phyloP scores from a whole-genome alignment of 1,140 invertebrate species.

The Vollenhovia emeryi region DNA sequence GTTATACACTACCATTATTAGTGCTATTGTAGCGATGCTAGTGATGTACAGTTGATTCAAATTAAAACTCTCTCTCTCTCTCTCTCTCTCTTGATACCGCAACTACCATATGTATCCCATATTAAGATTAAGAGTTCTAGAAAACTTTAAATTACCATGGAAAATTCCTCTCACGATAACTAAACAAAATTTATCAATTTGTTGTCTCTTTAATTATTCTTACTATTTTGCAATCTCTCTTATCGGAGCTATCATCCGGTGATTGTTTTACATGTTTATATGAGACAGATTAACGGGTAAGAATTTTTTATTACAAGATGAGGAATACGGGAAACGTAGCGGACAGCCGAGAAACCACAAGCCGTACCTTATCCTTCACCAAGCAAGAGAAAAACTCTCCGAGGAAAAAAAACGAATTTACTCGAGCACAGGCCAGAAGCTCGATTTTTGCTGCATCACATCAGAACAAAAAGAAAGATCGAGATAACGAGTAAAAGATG shows the following conservation, averaged over 20 bases:
- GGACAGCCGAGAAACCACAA: neutral
- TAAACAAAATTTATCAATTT: neutral
- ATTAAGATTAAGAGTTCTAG: neutral
- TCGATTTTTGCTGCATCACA: constrained; percentile 43
- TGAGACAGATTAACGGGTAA: neutral
- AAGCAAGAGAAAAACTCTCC: neutral
- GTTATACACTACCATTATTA: neutral
- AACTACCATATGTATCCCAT: neutral
- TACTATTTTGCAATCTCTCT: neutral
- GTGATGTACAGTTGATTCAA: neutral
- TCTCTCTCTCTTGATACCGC: no score
- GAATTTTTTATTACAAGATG: constrained; percentile 24
- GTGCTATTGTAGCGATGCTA: neutral
- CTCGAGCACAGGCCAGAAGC: constrained; percentile 5
- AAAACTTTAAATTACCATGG: neutral
- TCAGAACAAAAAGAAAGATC: neutral
- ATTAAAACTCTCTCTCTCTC: no score
- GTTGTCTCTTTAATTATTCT: neutral
- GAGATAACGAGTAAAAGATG: constrained; percentile 27
- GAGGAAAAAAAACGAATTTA: constrained; percentile 9
- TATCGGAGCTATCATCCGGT: neutral
- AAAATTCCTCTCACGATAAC: neutral
- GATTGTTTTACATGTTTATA: neutral
- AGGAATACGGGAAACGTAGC: neutral
- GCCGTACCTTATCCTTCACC: neutral